Base-by-base conservation (phyloP, 2,888 invertebrate genomes). In the Lasioglossum malachurum region DNA sequence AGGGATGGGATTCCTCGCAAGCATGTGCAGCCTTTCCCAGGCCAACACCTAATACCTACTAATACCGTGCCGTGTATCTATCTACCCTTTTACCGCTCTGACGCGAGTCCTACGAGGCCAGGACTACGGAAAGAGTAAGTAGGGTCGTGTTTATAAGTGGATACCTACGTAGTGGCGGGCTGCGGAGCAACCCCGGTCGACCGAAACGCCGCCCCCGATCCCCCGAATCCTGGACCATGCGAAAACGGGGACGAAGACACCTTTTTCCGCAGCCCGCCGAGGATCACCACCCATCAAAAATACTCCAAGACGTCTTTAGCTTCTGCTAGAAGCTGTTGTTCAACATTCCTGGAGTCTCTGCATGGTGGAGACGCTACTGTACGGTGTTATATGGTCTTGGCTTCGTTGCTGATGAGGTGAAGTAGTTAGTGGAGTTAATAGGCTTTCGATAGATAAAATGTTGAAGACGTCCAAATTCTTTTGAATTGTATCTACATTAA, bases 21-120 rank as follows among this genome's bases (percentile, higher is more conserved):
- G 93, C 95, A 95, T 94, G 95, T 95, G 95, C 95, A 92, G 92
- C 91, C 92, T 93, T 95, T 95, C 95, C 95, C 95, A 95, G 95
- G 94, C 95, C 95, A 94, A 95, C 94, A 95, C 95, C 95, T 95
- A 95, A 95, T 95, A 94, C 95, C 94, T 94, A 95, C 95, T 95
- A 95, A 95, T 95, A 94, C 94, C 92, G 92, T 93, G 91, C 94
- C 94, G 94, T 94, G 94, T 94, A 94, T 94, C 94, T 94, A 93
- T 94, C 94, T 95, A 95, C 94, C 94, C 95, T 95, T 95, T 94
- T 94, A 94, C 94, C 93, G 94, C 94, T 93, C 93, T 90, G 90
- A 93, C 93, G 94, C 94, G 93, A 94, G 93, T 93, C 92, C 93
- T 93, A 93, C 93, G 93, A 93, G 91, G 92, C 91, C 92, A 91